Evolutionary conservation across 2,797 vertebrate genomes (phyloP).

Genomic region (Helostoma temminkii): DNA sequence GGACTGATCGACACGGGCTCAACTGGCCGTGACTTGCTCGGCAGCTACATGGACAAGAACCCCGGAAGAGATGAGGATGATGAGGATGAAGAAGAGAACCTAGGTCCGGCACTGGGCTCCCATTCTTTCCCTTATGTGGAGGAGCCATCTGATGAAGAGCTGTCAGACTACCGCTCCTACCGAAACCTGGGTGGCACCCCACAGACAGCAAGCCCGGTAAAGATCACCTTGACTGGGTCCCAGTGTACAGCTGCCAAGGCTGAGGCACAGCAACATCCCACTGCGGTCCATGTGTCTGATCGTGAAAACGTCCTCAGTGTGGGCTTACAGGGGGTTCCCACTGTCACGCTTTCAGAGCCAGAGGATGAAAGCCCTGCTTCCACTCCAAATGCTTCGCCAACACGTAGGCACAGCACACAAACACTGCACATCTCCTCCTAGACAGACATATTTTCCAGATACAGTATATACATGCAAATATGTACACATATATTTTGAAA

Average conservation of each 20-base stretch:
- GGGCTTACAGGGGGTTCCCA: constrained; percentile 92
- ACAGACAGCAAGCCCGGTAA: constrained; percentile 86
- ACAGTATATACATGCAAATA: too few species aligned
- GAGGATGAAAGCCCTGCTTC: constrained; percentile 97
- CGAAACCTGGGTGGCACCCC: constrained; percentile 81
- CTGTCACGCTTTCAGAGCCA: constrained; percentile 93
- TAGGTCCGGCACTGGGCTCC: constrained; percentile 85
- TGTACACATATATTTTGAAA: too few species aligned
- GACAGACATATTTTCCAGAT: too few species aligned
- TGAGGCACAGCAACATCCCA: constrained; percentile 57
- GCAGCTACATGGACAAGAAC: constrained; percentile 82
- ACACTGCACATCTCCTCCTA: constrained; percentile 10
- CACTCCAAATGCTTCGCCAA: constrained; percentile 90
- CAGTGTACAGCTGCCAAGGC: constrained; percentile 63
- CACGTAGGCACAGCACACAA: constrained; percentile 80
- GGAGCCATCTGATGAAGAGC: constrained; percentile 86
- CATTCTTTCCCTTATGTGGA: constrained; percentile 88
- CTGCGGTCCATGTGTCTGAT: constrained; percentile 77
- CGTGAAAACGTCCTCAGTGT: constrained; percentile 88
- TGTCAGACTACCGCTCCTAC: constrained; percentile 84
- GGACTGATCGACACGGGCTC: constrained; percentile 70
- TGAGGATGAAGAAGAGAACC: constrained; percentile 79
- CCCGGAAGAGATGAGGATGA: constrained; percentile 64
- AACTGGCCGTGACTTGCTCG: constrained; percentile 67
- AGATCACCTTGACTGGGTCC: constrained; percentile 91